A percentile compares a stretch with the other conserved stretches of the same genome.
Evolutionary conservation across 2,888 invertebrate species (phyloP).

Genomic region (Xestoiulus laeticollis): DNA sequence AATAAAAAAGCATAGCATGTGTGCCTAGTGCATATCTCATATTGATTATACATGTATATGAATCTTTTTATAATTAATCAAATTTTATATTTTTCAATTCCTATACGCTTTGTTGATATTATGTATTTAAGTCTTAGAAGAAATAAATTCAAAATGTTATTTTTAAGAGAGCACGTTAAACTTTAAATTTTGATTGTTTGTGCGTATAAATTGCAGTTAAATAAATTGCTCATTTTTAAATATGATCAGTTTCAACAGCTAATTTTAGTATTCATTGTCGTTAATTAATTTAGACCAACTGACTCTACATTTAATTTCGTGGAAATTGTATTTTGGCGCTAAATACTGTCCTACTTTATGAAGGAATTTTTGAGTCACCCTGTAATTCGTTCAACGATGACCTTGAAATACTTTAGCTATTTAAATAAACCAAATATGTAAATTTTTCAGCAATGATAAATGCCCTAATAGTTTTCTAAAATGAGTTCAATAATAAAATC

Average conservation of each 20-base stretch:
- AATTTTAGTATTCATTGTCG: too few species aligned
- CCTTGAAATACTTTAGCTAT: not conserved
- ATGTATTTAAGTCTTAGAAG: not conserved
- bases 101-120: slow-evolving; percentile 13
- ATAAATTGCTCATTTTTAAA: too few species aligned
- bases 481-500: not conserved
- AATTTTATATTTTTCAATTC: not conserved
- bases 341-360: too few species aligned
- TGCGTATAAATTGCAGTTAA: too few species aligned
- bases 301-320: too few species aligned
- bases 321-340: too few species aligned
- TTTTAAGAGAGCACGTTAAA: not conserved
- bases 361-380: not conserved
- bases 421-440: too few species aligned
- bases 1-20: not conserved
- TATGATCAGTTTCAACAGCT: too few species aligned
- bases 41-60: not conserved
- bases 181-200: too few species aligned
- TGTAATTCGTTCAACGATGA: not conserved
- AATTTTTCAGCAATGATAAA: not conserved
- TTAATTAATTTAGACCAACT: too few species aligned
- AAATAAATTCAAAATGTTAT: not conserved
- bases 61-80: not conserved
- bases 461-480: not conserved
- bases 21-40: not conserved